Evolutionary conservation across 2,113 vertebrate genomes (phyloP), one percentile per base, ranked within the genome.

Genomic region (Pitta sordida): DNA sequence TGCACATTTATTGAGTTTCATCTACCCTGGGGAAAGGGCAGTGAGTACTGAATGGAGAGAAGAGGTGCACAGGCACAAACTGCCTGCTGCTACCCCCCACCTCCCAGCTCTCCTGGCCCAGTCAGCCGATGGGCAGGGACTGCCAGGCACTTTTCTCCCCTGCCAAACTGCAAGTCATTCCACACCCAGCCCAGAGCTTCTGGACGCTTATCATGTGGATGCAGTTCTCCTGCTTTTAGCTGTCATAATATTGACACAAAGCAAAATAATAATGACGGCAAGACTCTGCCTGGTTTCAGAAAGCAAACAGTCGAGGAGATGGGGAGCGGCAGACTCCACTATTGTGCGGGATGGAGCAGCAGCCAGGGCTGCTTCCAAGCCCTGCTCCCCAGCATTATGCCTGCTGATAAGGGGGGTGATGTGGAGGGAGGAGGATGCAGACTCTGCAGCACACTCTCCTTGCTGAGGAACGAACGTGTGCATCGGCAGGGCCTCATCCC

Each of bases 231-330:
- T 85, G 83, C 88, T 91, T 96, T 85, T 91, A 95, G 90, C 81
- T 94, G 91, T 96, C 94, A 96, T 88, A 96, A 97, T 96, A 96
- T 95, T 96, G 94, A 96, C 94, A 95, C 78, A 96, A 95, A 96
- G 90, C 68, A 87, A 96, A 94, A 96, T 90, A 96, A 96, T 76
- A 94, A 59, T 34, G 91, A 93, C 2, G 63, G 95, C 22, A 2
- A 93, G 94, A 67, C 82, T 82, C 84, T 94, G 93, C 87, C 93
- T 91, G 91, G 65, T 63, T 96, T 78, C 91, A 60, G 73, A 95
- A 93, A 81, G 79, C 88, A 93, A 95, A 95, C 84, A 96, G 51
- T 51, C 46, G 2, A 92, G 93, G 82, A 91, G 93, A 69, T 2
- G 0, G 84, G 53, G 89, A 95, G 75, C n/a, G 83, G 84, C 70